Conservation (phyloP, 1,140 invertebrate species). For the Holotrichia oblita region DNA sequence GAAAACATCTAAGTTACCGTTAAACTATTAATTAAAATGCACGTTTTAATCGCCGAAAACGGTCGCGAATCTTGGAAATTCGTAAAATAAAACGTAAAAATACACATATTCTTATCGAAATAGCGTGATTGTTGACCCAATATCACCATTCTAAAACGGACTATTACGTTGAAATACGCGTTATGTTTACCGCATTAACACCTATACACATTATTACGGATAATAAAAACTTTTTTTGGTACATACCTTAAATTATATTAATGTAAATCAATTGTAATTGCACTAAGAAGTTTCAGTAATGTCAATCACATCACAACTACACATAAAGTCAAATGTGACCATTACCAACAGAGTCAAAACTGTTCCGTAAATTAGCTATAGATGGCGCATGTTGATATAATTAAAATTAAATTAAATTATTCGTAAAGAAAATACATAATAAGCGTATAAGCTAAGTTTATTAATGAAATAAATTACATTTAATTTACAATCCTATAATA, state of each 20-base stretch:
- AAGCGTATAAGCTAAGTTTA: no score
- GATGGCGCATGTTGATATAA: not conserved
- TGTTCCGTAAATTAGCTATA: not conserved
- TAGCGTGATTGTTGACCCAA: constrained; percentile 13
- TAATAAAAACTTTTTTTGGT: not conserved
- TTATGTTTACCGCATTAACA: not conserved
- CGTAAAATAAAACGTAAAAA: not conserved
- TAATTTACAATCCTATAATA: not conserved
- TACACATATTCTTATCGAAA: constrained; percentile 6
- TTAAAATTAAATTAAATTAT: not conserved
- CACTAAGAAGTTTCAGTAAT: constrained; percentile 28
- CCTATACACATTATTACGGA: not conserved
- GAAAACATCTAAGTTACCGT: constrained; percentile 30
- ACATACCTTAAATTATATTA: constrained; percentile 39
- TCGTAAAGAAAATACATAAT: not conserved
- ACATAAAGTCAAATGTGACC: constrained; percentile 36
- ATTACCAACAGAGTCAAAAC: constrained; percentile 20
- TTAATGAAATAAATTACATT: not conserved
- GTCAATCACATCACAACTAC: constrained; percentile 42
- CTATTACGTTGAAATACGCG: not conserved
- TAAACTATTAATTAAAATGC: not conserved
- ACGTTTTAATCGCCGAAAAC: no score
- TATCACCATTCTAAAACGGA: not conserved
- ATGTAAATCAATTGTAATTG: constrained; percentile 37
- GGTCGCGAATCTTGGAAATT: not conserved